phyloP scores from a whole-genome alignment of 2,888 invertebrate species.

The Ommatoiulus sabulosus region DNA sequence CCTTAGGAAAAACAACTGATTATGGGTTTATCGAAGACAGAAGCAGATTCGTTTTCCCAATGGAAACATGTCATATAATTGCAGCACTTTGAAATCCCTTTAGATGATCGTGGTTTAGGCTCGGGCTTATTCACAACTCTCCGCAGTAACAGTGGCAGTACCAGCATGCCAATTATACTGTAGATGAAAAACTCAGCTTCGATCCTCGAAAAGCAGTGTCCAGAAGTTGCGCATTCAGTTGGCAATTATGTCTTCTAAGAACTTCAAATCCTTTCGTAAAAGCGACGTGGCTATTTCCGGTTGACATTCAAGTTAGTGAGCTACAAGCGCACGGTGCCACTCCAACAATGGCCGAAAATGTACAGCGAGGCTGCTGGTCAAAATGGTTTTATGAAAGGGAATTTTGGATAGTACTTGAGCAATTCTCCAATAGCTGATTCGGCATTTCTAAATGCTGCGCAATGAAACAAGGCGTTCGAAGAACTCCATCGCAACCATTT shows the following conservation, averaged over 20 bases:
- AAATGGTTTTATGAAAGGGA: background rate
- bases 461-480: background rate
- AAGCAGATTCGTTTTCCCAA: background rate
- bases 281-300: background rate
- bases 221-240: background rate
- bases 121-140: background rate
- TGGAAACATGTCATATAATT: background rate
- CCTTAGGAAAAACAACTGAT: background rate
- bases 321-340: background rate
- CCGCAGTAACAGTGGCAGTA: background rate
- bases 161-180: background rate
- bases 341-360: background rate
- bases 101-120: background rate
- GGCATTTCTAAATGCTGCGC: background rate
- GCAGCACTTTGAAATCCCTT: slow-evolving; percentile 1
- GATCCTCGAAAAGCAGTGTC: background rate
- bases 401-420: background rate
- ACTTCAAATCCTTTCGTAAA: slow-evolving; percentile 6
- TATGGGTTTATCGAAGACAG: background rate
- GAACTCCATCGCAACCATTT: background rate
- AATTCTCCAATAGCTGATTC: background rate
- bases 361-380: background rate
- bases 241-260: slow-evolving; percentile 21
- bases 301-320: background rate
- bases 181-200: background rate